Conservation (phyloP, 2,113 vertebrate species). For the Campylomormyrus tamandua region DNA sequence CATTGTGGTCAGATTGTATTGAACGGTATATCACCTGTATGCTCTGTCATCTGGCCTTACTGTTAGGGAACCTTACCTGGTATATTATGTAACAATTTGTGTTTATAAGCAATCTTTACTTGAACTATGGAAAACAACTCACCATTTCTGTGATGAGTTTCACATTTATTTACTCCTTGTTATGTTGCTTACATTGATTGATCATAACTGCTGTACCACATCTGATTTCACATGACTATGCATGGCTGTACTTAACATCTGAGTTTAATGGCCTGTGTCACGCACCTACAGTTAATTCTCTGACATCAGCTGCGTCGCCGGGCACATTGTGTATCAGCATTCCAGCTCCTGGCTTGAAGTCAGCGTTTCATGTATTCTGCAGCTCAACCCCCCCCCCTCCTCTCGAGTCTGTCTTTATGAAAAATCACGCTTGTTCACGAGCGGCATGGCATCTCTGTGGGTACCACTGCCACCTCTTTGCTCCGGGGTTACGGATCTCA, state of each 20-base stretch:
- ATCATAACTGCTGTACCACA: neutral
- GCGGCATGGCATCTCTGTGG: neutral
- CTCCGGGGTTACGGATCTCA: neutral
- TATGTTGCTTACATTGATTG: neutral
- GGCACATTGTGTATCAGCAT: neutral
- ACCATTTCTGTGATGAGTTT: neutral
- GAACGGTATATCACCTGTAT: neutral
- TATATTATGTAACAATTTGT: neutral
- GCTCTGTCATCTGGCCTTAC: neutral
- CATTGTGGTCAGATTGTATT: neutral
- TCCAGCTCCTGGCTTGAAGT: neutral
- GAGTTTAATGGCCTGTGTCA: neutral
- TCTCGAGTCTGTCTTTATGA: neutral
- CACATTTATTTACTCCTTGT: neutral
- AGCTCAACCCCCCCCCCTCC: neutral
- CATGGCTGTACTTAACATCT: neutral
- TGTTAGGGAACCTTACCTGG: neutral
- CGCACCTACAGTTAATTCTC: neutral
- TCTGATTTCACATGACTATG: neutral
- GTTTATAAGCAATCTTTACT: neutral
- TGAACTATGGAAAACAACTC: neutral
- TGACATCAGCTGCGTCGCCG: neutral
- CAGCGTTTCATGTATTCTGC: neutral
- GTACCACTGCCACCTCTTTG: neutral
- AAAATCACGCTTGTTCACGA: neutral